Conservation (phyloP, 2,113 vertebrate species). For the Thryonomys swinderianus region DNA sequence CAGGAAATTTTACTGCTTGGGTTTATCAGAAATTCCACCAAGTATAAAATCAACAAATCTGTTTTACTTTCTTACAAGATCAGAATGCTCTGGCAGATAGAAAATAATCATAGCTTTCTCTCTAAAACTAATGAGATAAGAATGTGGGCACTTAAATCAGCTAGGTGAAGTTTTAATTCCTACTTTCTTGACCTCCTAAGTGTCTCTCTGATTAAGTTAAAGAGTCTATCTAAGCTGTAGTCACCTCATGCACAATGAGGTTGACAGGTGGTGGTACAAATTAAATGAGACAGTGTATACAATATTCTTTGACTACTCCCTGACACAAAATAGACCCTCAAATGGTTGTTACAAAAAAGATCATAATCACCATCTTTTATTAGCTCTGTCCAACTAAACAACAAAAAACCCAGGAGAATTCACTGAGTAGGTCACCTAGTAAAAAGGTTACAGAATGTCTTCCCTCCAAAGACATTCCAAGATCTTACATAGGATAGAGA, state of each 20-base stretch:
- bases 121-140: not conserved
- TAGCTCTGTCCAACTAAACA: not conserved
- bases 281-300: not conserved
- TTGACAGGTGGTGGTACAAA: not conserved
- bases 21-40: constrained; percentile 21
- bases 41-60: constrained; percentile 45
- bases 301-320: not conserved
- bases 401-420: not conserved
- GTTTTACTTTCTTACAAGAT: constrained; percentile 2
- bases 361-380: not conserved
- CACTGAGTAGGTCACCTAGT: not conserved
- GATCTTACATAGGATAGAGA: not conserved
- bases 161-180: not conserved
- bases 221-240: not conserved
- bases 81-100: not conserved
- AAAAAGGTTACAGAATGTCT: not conserved
- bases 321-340: not conserved
- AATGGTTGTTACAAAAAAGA: not conserved
- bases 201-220: not conserved
- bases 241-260: not conserved
- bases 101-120: not conserved
- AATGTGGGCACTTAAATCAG: not conserved
- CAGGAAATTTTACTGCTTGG: not conserved
- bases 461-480: not conserved
- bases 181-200: not conserved